Percentiles rank a stretch among this genome's conserved stretches.
These are phyloP conservation scores for Pagrus major DNA, from an alignment of 2,113 vertebrate species.

Conservation along the genomic window DNA sequence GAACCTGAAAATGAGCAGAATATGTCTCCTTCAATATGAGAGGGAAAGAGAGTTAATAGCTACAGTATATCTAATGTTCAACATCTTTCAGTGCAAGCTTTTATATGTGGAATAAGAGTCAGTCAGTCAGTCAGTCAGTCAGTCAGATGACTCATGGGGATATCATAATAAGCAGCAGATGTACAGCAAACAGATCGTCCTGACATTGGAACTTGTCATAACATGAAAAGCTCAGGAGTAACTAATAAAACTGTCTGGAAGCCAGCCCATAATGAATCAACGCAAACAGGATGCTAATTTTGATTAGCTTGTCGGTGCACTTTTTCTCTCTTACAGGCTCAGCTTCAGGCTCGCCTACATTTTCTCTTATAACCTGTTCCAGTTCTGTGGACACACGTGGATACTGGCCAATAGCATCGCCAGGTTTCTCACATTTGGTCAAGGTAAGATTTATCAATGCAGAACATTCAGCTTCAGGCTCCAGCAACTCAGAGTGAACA, in stretches of 20 bases:
- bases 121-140: too few relatives aligned
- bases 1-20: too few relatives aligned
- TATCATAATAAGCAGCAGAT: neutral
- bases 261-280: neutral
- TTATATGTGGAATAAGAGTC: too few relatives aligned
- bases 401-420: constrained; percentile 93
- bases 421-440: constrained; percentile 92
- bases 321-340: constrained; percentile 77
- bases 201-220: neutral
- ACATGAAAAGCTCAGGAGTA: neutral
- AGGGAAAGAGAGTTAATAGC: too few relatives aligned
- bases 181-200: neutral
- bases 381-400: constrained; percentile 98
- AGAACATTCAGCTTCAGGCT: neutral
- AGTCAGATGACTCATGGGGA: neutral
- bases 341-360: constrained; percentile 86
- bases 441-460: constrained; percentile 82
- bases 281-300: neutral
- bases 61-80: too few relatives aligned
- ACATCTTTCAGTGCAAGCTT: too few relatives aligned
- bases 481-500: neutral
- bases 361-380: constrained; percentile 92
- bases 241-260: neutral
- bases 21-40: too few relatives aligned
- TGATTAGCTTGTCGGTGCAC: neutral